phyloP scores from a whole-genome alignment of 2,113 vertebrate genomes.

The Cyanistes caeruleus region DNA sequence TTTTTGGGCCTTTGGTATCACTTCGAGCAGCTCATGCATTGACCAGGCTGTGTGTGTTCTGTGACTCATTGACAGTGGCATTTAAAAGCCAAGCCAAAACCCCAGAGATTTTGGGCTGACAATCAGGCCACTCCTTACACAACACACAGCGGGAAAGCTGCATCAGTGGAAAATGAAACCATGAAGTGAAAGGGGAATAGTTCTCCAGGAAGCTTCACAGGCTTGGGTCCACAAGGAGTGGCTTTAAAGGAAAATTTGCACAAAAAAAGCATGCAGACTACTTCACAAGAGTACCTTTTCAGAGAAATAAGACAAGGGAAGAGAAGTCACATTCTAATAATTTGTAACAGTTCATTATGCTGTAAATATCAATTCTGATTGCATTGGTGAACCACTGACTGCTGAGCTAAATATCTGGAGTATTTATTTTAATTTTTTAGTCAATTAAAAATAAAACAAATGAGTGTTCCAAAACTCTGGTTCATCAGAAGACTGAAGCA shows the following conservation, averaged over 20 bases:
- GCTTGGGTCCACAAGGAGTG: background rate
- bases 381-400: background rate
- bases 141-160: background rate
- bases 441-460: background rate
- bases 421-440: background rate
- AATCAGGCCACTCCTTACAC: background rate
- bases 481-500: background rate
- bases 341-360: background rate
- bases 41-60: background rate
- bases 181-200: background rate
- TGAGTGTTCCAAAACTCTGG: background rate
- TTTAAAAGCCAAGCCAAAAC: background rate
- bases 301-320: background rate
- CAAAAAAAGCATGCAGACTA: background rate
- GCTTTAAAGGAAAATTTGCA: background rate
- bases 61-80: background rate
- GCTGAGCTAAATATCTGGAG: background rate
- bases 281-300: background rate
- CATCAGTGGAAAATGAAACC: background rate
- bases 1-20: background rate
- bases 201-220: background rate
- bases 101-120: background rate
- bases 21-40: background rate
- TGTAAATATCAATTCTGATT: background rate
- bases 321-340: background rate